Percentiles rank a stretch among this genome's conserved stretches.
Conservation (phyloP, 1,140 invertebrate species). For the Aricia agestis region DNA sequence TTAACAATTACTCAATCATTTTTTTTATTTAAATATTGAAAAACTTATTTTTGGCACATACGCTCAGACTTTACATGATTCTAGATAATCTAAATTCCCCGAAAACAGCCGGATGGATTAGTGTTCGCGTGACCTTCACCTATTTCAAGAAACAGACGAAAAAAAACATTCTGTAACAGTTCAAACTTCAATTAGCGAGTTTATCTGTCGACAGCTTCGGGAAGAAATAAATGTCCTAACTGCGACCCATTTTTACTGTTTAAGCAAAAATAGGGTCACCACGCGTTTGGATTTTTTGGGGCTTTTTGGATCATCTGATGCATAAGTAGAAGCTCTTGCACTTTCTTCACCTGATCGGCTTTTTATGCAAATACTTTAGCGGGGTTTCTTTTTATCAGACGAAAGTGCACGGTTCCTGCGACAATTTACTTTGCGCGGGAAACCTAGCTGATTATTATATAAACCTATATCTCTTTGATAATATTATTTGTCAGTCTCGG, state of each 20-base stretch:
- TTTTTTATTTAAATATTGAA: too few relatives aligned
- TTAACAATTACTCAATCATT: too few relatives aligned
- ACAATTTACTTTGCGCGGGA: too few relatives aligned
- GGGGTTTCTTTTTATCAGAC: too few relatives aligned
- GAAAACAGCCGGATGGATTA: background rate
- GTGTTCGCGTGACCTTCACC: background rate
- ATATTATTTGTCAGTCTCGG: too few relatives aligned
- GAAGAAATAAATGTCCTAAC: background rate
- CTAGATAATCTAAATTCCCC: background rate
- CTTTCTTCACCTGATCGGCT: too few relatives aligned
- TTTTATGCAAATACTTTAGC: too few relatives aligned
- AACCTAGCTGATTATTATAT: too few relatives aligned
- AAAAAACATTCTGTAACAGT: background rate
- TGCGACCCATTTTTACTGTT: background rate
- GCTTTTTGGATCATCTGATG: too few relatives aligned
- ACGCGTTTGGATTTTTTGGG: background rate
- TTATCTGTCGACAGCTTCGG: background rate
- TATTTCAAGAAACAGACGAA: constrained; percentile 10
- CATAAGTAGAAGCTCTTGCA: too few relatives aligned
- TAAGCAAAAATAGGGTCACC: background rate
- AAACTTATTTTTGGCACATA: background rate
- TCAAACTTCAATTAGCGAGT: background rate
- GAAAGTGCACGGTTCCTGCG: too few relatives aligned
- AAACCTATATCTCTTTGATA: too few relatives aligned
- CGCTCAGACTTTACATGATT: background rate